These are phyloP conservation scores for Dusona sp. DNA, from an alignment of 2,888 invertebrate species.

Conservation along the genomic window DNA sequence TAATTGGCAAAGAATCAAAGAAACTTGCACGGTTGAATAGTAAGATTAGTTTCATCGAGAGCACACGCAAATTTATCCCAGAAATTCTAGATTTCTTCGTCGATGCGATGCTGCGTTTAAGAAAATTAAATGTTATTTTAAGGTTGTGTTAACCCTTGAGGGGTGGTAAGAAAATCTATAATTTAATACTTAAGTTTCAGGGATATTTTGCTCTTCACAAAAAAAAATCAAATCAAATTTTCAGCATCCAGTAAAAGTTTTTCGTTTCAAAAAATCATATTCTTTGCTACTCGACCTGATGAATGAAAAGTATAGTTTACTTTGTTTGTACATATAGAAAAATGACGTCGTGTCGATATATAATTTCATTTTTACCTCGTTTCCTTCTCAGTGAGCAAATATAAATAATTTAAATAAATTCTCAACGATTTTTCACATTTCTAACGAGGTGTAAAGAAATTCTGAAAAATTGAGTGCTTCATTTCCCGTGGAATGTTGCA, in stretches of 20 bases:
- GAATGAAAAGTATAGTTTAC: background rate
- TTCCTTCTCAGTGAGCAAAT: background rate
- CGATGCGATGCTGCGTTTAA: background rate
- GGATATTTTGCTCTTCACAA: too few species aligned
- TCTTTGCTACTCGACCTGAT: background rate
- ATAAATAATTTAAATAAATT: background rate
- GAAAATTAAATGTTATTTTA: background rate
- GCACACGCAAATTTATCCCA: background rate
- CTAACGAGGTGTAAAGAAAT: background rate
- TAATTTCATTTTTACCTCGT: background rate
- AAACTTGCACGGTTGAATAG: conserved; percentile 25
- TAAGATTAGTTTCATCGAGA: conserved; percentile 20
- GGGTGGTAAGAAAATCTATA: too few species aligned
- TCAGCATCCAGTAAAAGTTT: background rate
- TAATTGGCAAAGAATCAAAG: conserved; percentile 65
- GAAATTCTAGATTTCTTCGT: conserved; percentile 2
- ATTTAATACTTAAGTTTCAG: too few species aligned
- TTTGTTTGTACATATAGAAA: background rate
- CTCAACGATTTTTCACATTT: background rate
- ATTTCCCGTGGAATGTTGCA: conserved; percentile 37
- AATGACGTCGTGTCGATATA: background rate
- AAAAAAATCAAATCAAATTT: background rate
- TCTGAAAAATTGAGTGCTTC: background rate
- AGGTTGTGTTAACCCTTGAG: too few species aligned
- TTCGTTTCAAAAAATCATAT: background rate